A percentile compares a stretch with the other conserved stretches of the same genome.
Evolutionary conservation across 2,797 vertebrate genomes (phyloP).

Genomic region (Pogonophryne albipinna): DNA sequence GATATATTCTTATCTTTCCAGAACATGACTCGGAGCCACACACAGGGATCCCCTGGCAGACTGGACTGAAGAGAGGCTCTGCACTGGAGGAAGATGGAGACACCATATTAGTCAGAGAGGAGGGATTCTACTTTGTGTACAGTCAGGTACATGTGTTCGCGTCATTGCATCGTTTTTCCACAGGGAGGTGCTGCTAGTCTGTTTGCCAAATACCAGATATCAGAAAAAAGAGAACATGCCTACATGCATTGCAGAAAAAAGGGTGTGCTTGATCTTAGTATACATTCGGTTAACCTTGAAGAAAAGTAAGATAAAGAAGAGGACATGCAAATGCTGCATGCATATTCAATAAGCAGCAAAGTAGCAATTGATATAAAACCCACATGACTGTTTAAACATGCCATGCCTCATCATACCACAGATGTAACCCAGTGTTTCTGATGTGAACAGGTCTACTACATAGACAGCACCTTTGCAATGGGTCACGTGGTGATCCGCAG

Average conservation of each 20-base stretch:
- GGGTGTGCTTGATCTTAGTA: conserved; percentile 25
- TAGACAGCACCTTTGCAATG: conserved; percentile 91
- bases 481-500: conserved; percentile 94
- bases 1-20: conserved; percentile 41
- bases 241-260: not conserved
- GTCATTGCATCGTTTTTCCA: conserved; percentile 41
- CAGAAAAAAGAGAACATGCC: not conserved
- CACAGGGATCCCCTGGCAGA: conserved; percentile 93
- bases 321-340: conserved; percentile 27
- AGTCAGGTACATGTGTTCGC: conserved; percentile 87
- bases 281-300: conserved; percentile 46
- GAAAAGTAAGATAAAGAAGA: conserved; percentile 41
- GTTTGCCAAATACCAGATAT: not conserved
- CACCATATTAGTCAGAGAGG: conserved; percentile 91
- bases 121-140: conserved; percentile 96
- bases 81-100: conserved; percentile 89
- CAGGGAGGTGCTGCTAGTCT: conserved; percentile 54
- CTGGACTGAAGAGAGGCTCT: conserved; percentile 90
- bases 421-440: conserved; percentile 6
- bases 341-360: not conserved
- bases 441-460: conserved; percentile 91
- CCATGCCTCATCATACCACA: not conserved
- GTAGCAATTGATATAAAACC: not conserved
- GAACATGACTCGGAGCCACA: conserved; percentile 80
- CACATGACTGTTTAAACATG: not conserved